Evolutionary conservation across 2,888 invertebrate species (phyloP), one percentile per base, ranked within the genome.

Genomic region (Auanema sp.): DNA sequence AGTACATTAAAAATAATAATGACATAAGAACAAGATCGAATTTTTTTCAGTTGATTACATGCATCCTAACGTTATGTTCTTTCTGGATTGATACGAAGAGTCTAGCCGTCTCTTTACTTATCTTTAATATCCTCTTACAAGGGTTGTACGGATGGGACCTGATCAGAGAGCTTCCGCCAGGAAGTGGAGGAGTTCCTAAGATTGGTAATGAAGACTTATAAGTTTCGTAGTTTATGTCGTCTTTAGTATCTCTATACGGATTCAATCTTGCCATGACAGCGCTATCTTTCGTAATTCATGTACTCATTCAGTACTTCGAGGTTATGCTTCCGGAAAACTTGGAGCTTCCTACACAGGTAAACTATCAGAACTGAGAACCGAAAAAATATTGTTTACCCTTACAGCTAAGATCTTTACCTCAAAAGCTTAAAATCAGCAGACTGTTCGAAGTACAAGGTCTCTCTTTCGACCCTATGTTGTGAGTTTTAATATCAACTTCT

Each of bases 401-500:
- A 53, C 33, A 60, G 60, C 33, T 53, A 24, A 6, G 18, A 33
- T 54, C 43, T 16, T 18, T 54, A 12, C 21, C 21, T 11, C 56
- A 24, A 0, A 24, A 58, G 5, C 50, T 59, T 10, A 6, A 10
- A 18, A 12, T 42, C 12, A 16, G 25, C 14, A 23, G 33, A 14
- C 53, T 75, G 23, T 79, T 79, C 64, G 58, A 67, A 33, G 55
- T 64, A 18, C 65, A 76, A 43, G 79, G 77, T 47, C 62, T 80
- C 33, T 77, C 79, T 6, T 80, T 80, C 59, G 80, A 80, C 58
- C 80, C 80, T 6, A 78, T 78, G 53, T 61, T 60, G 75, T 79
- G 47, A 64, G 77, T 68, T 53, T 11, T 10, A 53, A 53, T 21
- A 16, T 21, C 16, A 53, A 1, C 23, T 21, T 14, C 14, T 21